Evolutionary conservation across 2,113 vertebrate species (phyloP), one percentile per base, ranked within the genome.

Genomic region (Gallinago paraguaiae): DNA sequence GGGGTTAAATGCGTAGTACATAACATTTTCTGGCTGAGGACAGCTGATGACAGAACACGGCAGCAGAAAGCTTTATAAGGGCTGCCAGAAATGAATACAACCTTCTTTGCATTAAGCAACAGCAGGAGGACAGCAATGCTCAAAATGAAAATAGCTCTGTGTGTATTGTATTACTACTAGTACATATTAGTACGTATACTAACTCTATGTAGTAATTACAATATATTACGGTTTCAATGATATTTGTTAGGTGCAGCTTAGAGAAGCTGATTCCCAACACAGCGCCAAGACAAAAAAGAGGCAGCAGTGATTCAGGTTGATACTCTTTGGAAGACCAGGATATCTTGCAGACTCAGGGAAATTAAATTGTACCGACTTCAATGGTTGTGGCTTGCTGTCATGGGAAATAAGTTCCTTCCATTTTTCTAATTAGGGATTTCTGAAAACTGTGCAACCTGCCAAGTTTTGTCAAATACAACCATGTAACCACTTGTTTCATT

Each of bases 341-440:
- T 24, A 83, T 19, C 33, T 82, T 1, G 0, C 27, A 64, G 18
- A 24, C 27, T 68, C 14, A 11, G 64, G 33, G 59, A 74, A 70
- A 76, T 23, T 24, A 50, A 90, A 92, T 81, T 75, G 35, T 53
- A 71, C 39, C 23, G 46, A 54, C 48, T 90, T 88, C 54, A 82
- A 17, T 51, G 48, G 17, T 4, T 74, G 41, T 80, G 67, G 41
- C 41, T 92, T 61, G 33, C n/a, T 71, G 63, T 63, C 67, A 35
- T 23, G 35, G 68, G 53, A 92, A 86, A 78, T 45, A 25, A 54
- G 19, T 86, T 75, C 46, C 82, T 51, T 61, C 85, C 18, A 20
- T 90, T 79, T 75, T 67, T 94, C 45, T 71, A 95, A 57, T 95
- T 70, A 78, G 59, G 50, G 96, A 59, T 82, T 83, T 87, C 79